phyloP scores from a whole-genome alignment of 1,140 invertebrate genomes.

The Philaenus spumarius region DNA sequence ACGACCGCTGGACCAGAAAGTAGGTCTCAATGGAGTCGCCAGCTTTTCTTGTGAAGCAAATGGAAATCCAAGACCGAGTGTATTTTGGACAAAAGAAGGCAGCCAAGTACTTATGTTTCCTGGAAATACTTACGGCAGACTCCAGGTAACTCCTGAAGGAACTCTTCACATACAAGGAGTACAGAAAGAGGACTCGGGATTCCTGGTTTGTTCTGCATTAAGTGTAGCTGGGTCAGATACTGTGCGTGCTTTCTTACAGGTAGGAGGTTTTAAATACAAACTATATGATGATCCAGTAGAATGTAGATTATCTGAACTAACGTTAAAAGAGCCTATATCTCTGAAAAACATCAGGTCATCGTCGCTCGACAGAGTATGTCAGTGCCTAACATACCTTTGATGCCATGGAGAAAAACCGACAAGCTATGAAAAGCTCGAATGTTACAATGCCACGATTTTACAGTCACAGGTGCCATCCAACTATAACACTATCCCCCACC shows the following conservation, averaged over 20 bases:
- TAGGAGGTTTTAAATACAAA: too few species aligned
- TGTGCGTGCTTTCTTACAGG: constrained; percentile 64
- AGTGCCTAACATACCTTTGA: too few species aligned
- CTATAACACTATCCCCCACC: too few species aligned
- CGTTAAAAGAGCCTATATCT: too few species aligned
- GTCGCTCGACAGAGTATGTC: too few species aligned
- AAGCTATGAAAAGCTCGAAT: too few species aligned
- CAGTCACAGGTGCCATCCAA: too few species aligned
- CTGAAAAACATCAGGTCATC: too few species aligned
- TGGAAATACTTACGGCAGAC: constrained; percentile 63
- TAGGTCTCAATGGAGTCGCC: constrained; percentile 63
- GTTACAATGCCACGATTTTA: too few species aligned
- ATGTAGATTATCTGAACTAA: too few species aligned
- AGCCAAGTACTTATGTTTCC: constrained; percentile 77
- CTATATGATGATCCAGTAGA: too few species aligned
- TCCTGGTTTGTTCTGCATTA: constrained; percentile 78
- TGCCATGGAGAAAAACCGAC: too few species aligned
- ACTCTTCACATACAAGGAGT: constrained; percentile 66
- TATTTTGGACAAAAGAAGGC: constrained; percentile 81
- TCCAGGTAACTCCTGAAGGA: constrained; percentile 64
- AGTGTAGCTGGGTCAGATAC: constrained; percentile 77
- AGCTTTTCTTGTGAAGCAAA: constrained; percentile 71
- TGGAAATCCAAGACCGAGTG: constrained; percentile 73
- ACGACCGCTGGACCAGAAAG: constrained; percentile 65
- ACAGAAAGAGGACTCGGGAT: constrained; percentile 70